Conservation (phyloP, 2,113 vertebrate genomes). For the Hirundichthys speculiger region DNA sequence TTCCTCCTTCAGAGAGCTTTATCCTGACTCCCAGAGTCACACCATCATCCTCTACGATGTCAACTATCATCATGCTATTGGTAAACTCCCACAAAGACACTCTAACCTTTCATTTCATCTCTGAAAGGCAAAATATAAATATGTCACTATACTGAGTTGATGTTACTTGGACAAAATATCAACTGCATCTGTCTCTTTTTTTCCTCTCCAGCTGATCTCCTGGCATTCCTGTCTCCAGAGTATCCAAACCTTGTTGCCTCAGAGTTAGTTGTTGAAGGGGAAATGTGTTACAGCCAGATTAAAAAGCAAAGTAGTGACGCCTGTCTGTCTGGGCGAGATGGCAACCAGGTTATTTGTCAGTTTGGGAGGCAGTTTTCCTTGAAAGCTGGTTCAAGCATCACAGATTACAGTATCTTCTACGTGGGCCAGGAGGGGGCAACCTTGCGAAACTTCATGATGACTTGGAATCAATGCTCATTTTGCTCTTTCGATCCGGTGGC, state of each 20-base stretch:
- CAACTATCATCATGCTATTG: slow-evolving; percentile 70
- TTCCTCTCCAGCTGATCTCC: slow-evolving; percentile 74
- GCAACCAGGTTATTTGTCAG: slow-evolving; percentile 58
- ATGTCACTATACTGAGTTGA: neutral
- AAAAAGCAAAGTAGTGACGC: neutral
- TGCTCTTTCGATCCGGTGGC: slow-evolving; percentile 88
- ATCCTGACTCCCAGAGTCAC: slow-evolving; percentile 77
- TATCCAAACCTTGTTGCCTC: slow-evolving; percentile 86
- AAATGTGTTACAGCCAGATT: slow-evolving; percentile 45
- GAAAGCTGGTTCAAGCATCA: slow-evolving; percentile 61
- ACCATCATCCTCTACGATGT: slow-evolving; percentile 89
- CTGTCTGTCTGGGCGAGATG: slow-evolving; percentile 8
- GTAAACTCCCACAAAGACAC: slow-evolving; percentile 47
- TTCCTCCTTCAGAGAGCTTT: slow-evolving; percentile 82
- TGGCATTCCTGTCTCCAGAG: slow-evolving; percentile 57
- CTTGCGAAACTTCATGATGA: slow-evolving; percentile 92
- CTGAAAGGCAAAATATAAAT: neutral
- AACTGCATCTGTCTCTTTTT: neutral
- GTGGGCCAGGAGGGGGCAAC: slow-evolving; percentile 86
- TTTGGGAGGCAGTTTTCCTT: slow-evolving; percentile 84
- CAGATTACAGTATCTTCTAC: slow-evolving; percentile 88
- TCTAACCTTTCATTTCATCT: neutral
- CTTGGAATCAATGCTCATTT: slow-evolving; percentile 89
- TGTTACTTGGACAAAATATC: neutral
- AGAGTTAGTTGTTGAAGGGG: slow-evolving; percentile 70